phyloP scores from a whole-genome alignment of 2,113 vertebrate genomes.

The Melanerpes formicivorus region DNA sequence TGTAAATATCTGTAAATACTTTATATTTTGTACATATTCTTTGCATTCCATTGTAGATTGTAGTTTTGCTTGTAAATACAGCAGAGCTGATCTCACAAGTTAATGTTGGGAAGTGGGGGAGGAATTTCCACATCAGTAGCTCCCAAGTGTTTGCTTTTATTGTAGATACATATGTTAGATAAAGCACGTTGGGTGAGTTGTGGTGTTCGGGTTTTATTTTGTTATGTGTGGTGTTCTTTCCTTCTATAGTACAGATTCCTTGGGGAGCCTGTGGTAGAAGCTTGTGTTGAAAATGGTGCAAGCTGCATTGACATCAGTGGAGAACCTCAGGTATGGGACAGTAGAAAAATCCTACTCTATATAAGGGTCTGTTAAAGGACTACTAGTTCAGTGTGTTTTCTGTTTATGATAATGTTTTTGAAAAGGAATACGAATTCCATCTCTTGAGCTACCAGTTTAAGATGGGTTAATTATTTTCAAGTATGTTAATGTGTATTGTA shows the following conservation, averaged over 20 bases:
- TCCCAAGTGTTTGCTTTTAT: neutral
- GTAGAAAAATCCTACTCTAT: neutral
- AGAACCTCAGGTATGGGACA: slow-evolving; percentile 89
- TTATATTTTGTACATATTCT: no score
- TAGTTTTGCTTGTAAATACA: no score
- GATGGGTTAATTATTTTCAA: neutral
- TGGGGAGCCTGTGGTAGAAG: slow-evolving; percentile 91
- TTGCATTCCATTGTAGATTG: no score
- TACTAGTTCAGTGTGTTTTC: neutral
- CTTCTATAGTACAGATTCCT: slow-evolving; percentile 89
- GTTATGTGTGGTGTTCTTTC: neutral
- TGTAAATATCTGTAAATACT: no score
- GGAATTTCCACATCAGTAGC: neutral
- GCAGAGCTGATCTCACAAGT: no score
- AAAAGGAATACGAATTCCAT: neutral
- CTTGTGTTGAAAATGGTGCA: slow-evolving; percentile 93
- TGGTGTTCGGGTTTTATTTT: neutral
- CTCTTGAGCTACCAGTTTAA: neutral
- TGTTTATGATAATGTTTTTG: neutral
- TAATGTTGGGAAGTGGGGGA: no score
- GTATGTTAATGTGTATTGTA: neutral
- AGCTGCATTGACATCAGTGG: slow-evolving; percentile 91
- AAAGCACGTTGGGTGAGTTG: neutral
- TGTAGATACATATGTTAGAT: neutral
- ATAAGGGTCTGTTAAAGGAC: neutral